These are phyloP conservation scores for Apaloderma vittatum DNA, from an alignment of 2,113 vertebrate genomes.

Conservation along the genomic window DNA sequence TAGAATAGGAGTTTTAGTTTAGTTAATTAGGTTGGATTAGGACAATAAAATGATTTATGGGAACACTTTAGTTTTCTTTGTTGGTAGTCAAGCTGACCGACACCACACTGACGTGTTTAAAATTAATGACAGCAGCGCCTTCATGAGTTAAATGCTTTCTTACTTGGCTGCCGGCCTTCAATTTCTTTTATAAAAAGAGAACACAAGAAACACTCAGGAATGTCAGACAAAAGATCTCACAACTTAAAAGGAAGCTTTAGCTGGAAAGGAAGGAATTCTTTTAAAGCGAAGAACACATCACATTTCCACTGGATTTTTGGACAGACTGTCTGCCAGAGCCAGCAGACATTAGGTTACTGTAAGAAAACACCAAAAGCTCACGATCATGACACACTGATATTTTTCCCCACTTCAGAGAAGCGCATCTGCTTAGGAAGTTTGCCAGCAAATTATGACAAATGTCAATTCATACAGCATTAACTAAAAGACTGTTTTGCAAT, in stretches of 20 bases:
- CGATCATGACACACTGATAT: background rate
- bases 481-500: background rate
- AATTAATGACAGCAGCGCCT: slow-evolving; percentile 60
- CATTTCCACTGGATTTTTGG: slow-evolving; percentile 4
- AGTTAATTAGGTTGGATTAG: slow-evolving; percentile 64
- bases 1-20: slow-evolving; percentile 24
- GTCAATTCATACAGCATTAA: background rate
- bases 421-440: background rate
- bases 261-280: slow-evolving; percentile 14
- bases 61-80: slow-evolving; percentile 57
- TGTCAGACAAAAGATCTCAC: slow-evolving; percentile 32
- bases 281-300: background rate
- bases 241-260: slow-evolving; percentile 50
- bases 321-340: background rate
- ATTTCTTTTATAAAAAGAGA: slow-evolving; percentile 22
- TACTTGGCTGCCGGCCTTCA: slow-evolving; percentile 45
- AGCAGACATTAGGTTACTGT: background rate
- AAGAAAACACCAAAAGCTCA: background rate
- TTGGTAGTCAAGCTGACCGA: slow-evolving; percentile 45
- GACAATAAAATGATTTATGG: slow-evolving; percentile 68
- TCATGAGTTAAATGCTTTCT: slow-evolving; percentile 60
- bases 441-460: background rate
- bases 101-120: slow-evolving; percentile 32
- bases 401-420: background rate
- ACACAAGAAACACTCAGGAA: slow-evolving; percentile 57